These are phyloP conservation scores for Suillia variegata DNA, from an alignment of 2,888 invertebrate genomes.

Conservation along the genomic window DNA sequence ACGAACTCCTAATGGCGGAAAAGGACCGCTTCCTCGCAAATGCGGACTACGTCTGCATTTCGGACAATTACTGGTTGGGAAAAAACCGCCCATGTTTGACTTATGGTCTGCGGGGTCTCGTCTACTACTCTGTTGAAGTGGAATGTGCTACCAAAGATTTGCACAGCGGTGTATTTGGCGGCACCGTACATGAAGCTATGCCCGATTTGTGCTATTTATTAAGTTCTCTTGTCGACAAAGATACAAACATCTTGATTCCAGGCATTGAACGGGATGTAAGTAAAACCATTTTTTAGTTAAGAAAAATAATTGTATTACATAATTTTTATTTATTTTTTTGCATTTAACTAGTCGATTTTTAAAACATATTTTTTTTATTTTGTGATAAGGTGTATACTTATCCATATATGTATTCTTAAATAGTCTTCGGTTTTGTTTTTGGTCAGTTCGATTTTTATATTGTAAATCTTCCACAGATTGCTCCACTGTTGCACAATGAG, in stretches of 20 bases:
- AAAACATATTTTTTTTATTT: not conserved
- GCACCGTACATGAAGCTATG: slow-evolving; percentile 91
- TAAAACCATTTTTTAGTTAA: slow-evolving; percentile 13
- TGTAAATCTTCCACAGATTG: slow-evolving; percentile 45
- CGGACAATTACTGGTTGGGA: slow-evolving; percentile 98
- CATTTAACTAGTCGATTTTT: slow-evolving; percentile 3
- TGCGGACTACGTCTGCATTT: slow-evolving; percentile 95
- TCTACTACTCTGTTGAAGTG: slow-evolving; percentile 88
- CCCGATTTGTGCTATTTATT: slow-evolving; percentile 87
- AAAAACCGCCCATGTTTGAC: slow-evolving; percentile 96
- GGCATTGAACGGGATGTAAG: slow-evolving; percentile 82
- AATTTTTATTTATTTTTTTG: slow-evolving; percentile 2
- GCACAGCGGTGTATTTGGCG: slow-evolving; percentile 96
- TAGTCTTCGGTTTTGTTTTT: too few species aligned
- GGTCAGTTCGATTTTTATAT: too few species aligned
- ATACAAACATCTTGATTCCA: slow-evolving; percentile 84
- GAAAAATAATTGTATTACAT: not conserved
- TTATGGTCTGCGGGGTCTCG: slow-evolving; percentile 92
- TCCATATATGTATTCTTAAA: too few species aligned
- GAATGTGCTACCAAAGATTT: slow-evolving; percentile 90
- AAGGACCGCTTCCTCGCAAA: slow-evolving; percentile 78
- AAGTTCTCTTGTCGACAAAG: slow-evolving; percentile 80
- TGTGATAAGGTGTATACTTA: too few species aligned
- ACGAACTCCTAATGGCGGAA: slow-evolving; percentile 74
- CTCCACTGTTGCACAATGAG: slow-evolving; percentile 73